Evolutionary conservation across 2,113 vertebrate species (phyloP).

Genomic region (Muscicapa adusta): DNA sequence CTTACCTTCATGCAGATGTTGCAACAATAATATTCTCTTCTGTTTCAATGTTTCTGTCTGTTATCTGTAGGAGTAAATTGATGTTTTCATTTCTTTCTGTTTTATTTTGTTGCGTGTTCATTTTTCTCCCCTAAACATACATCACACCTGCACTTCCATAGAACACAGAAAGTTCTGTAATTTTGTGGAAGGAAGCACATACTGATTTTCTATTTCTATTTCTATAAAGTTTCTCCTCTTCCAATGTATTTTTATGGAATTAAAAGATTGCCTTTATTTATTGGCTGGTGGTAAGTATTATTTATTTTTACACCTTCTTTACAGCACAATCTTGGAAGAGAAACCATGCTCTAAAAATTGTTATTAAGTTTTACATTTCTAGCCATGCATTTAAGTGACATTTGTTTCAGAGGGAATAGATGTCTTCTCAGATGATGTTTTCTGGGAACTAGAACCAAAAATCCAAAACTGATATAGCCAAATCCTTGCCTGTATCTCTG

Average conservation of each 20-base stretch:
- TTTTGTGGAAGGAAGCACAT: neutral
- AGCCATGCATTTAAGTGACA: neutral
- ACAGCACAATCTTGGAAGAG: conserved; percentile 43
- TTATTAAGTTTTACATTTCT: conserved; percentile 40
- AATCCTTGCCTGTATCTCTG: neutral
- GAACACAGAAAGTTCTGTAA: neutral
- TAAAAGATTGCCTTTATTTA: conserved; percentile 26
- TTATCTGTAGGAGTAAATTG: neutral
- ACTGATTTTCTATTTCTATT: neutral
- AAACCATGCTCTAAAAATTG: conserved; percentile 37
- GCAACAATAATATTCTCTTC: neutral
- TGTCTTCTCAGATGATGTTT: neutral
- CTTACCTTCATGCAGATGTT: neutral
- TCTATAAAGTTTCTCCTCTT: neutral
- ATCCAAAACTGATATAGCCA: neutral
- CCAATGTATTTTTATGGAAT: neutral
- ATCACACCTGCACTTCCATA: neutral
- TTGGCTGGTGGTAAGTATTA: neutral
- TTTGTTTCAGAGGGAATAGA: neutral
- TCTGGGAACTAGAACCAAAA: neutral
- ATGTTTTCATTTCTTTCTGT: neutral
- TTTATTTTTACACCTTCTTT: conserved; percentile 42
- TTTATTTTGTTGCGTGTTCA: neutral
- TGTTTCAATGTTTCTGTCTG: conserved; percentile 22
- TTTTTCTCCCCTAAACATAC: neutral